Percentiles rank a stretch among this genome's conserved stretches.
Conservation (phyloP, 2,113 vertebrate genomes). For the Entosphenus tridentatus region DNA sequence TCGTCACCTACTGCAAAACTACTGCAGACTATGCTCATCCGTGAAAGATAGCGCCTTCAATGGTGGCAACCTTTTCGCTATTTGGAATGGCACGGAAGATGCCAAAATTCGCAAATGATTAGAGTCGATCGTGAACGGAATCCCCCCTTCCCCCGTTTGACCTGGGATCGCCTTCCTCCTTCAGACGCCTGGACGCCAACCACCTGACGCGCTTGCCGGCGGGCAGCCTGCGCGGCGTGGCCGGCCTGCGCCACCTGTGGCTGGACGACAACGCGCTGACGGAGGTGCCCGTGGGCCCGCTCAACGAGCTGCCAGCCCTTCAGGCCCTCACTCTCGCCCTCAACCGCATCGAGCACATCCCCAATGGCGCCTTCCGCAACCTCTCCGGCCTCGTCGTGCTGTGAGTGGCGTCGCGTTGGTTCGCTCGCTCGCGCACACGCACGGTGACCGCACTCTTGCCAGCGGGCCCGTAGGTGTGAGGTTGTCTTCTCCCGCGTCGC, state of each 20-base stretch:
- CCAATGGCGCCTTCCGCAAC: slow-evolving; percentile 65
- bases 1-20: too few relatives aligned
- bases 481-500: too few relatives aligned
- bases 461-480: too few relatives aligned
- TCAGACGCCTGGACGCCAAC: slow-evolving; percentile 77
- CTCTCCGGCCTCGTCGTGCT: slow-evolving; percentile 72
- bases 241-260: slow-evolving; percentile 68
- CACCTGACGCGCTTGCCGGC: slow-evolving; percentile 57
- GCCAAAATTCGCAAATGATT: too few relatives aligned
- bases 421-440: too few relatives aligned
- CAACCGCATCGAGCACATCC: slow-evolving; percentile 61
- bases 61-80: too few relatives aligned
- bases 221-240: slow-evolving; percentile 47
- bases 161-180: background rate
- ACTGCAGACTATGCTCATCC: too few relatives aligned
- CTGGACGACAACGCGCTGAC: slow-evolving; percentile 66
- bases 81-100: too few relatives aligned
- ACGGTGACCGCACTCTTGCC: too few relatives aligned
- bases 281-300: slow-evolving; percentile 55
- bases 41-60: too few relatives aligned
- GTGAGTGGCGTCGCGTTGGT: slow-evolving; percentile 26
- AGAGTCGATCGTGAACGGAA: too few relatives aligned
- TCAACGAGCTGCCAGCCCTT: slow-evolving; percentile 42
- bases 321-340: slow-evolving; percentile 91
- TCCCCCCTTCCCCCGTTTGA: too few relatives aligned